Evolutionary conservation across 2,888 invertebrate genomes (phyloP), one percentile per base, ranked within the genome.

Genomic region (Sphecodes monilicornis): DNA sequence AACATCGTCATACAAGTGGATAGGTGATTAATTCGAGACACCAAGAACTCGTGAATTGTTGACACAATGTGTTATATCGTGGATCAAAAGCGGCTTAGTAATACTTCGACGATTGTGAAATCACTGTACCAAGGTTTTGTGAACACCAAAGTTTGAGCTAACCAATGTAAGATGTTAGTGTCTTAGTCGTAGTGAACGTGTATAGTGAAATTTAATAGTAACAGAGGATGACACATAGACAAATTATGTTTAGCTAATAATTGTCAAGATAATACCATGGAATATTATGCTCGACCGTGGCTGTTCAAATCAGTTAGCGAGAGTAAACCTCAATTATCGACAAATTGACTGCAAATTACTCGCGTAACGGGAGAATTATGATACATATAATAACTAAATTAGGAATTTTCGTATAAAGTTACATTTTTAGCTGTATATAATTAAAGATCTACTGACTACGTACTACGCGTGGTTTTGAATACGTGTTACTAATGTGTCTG

Each of bases 21-120:
- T 0, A 39, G 16, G 18, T 68, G 76, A 26, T 32, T 32, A 32
- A 50, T 36, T n/a, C 36, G 1, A 76, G 76, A 76, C 50, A 46
- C 5, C 13, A 46, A 46, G 16, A 36, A 36, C 54, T 46, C 6
- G 36, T 26, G 66, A 26, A 36, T 36, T 13, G 32, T 10, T 46
- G 66, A 46, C 70, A 32, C 43, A 43, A 29, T 18, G 41, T 70
- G 29, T 70, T 46, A 29, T 70, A 46, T 70, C 26, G 43, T 43
- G 43, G 43, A 18, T 29, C 43, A 18, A 39, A 68, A 68, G 68
- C 39, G n/a, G 13, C 36, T 36, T 6, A 16, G 4, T n/a, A 39
- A 39, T 39, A n/a, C 39, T 1, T n/a, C n/a, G 22, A 68, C 68
- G n/a, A 68, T 13, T 13, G 39, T 39, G 68, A 22, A 68, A 36